Evolutionary conservation across 2,113 vertebrate genomes (phyloP).

Genomic region (Anarhynchus alexandrinus): DNA sequence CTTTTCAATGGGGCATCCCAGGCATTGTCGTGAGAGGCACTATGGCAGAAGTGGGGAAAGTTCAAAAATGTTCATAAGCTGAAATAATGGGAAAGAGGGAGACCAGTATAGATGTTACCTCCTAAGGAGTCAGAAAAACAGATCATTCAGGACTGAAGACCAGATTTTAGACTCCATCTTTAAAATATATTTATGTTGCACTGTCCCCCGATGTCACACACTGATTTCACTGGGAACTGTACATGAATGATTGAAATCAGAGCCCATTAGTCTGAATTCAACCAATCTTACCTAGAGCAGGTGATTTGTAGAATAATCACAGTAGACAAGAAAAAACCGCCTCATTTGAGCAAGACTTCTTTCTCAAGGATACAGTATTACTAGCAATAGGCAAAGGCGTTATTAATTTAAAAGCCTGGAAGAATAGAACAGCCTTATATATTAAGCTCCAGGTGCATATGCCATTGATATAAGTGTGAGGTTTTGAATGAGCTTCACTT

Average conservation of each 20-base stretch:
- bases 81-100: neutral
- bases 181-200: neutral
- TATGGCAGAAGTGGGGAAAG: neutral
- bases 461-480: neutral
- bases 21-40: neutral
- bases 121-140: neutral
- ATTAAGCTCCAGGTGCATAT: neutral
- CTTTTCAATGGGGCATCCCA: neutral
- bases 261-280: neutral
- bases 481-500: neutral
- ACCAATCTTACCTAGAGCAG: neutral
- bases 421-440: neutral
- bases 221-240: neutral
- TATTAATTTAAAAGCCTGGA: neutral
- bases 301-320: neutral
- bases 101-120: neutral
- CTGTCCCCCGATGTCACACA: rapidly evolving
- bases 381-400: neutral
- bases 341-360: neutral
- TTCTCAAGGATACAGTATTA: neutral
- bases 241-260: neutral
- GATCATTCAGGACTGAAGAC: neutral
- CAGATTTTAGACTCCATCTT: neutral
- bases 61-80: neutral
- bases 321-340: neutral